Evolutionary conservation across 92 coral and sea anemone species (phyloP).

Genomic region (Nematostella vectensis): DNA sequence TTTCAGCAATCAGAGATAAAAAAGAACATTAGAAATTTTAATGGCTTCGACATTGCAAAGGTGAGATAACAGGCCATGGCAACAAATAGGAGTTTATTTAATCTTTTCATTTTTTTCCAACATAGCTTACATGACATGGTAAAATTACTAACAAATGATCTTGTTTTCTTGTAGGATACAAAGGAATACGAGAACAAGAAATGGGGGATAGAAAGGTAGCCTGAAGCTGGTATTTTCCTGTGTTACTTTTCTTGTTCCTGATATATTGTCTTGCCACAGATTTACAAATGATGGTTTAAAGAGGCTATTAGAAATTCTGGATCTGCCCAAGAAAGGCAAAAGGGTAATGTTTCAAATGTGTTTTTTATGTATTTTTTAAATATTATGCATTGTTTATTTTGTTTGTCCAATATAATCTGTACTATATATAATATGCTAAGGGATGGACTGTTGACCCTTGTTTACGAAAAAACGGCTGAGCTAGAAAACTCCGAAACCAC

Average conservation of each 20-base stretch:
- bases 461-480: too few species aligned
- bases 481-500: too few species aligned
- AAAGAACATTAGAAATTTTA: constrained; percentile 72
- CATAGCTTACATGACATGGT: neutral
- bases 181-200: constrained; percentile 73
- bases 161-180: constrained; percentile 36
- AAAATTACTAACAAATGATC: neutral
- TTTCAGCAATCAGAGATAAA: constrained; percentile 65
- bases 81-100: too few species aligned
- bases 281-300: constrained; percentile 78
- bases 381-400: too few species aligned
- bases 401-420: too few species aligned
- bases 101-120: neutral
- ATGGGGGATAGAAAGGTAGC: constrained; percentile 69
- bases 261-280: constrained; percentile 14
- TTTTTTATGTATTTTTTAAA: too few species aligned
- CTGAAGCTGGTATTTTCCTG: too few species aligned
- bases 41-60: constrained; percentile 79
- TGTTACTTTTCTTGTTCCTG: neutral
- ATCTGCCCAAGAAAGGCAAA: constrained; percentile 77
- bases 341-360: too few species aligned
- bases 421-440: too few species aligned
- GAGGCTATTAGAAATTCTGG: constrained; percentile 84
- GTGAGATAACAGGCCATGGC: constrained; percentile 22
- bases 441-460: too few species aligned